phyloP scores from a whole-genome alignment of 2,888 invertebrate genomes.

The Eustalomyia histrio region DNA sequence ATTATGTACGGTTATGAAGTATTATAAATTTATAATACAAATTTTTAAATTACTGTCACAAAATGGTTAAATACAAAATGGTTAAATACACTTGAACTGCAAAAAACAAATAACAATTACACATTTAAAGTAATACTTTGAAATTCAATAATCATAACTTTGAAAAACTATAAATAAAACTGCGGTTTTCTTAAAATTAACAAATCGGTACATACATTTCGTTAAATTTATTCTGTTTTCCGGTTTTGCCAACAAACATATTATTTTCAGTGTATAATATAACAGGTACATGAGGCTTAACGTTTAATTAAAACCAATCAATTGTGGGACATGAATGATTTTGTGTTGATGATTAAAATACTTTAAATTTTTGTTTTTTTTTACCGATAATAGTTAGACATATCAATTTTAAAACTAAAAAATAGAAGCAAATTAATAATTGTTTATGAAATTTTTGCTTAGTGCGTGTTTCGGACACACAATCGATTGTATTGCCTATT shows the following conservation, averaged over 20 bases:
- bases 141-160: too few species aligned
- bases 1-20: too few species aligned
- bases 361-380: background rate
- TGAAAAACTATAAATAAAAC: too few species aligned
- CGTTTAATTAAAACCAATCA: background rate
- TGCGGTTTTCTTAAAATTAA: too few species aligned
- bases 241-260: too few species aligned
- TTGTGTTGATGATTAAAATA: conserved; percentile 1
- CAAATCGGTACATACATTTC: too few species aligned
- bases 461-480: background rate
- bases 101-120: too few species aligned
- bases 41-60: background rate
- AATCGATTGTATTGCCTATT: background rate
- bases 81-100: too few species aligned
- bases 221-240: too few species aligned
- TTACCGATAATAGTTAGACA: background rate
- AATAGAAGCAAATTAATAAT: background rate
- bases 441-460: background rate
- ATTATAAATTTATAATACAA: background rate
- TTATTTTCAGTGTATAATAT: too few species aligned
- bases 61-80: background rate
- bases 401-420: background rate
- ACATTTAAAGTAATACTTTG: too few species aligned
- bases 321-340: conserved; percentile 7
- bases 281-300: too few species aligned